Evolutionary conservation across 1,140 invertebrate species (phyloP).

Genomic region (Drosophila pruinosa): DNA sequence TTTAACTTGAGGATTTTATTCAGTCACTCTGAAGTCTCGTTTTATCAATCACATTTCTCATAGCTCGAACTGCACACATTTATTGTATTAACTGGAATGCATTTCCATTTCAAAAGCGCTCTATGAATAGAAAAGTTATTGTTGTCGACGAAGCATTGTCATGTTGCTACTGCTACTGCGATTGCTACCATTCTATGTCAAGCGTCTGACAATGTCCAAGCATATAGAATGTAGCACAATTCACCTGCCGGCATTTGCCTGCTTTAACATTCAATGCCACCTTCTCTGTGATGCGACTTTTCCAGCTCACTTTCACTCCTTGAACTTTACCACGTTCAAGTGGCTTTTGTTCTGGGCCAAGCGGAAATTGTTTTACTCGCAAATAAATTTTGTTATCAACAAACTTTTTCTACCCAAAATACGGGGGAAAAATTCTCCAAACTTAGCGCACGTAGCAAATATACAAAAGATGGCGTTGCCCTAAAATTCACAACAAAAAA

Average conservation of each 20-base stretch:
- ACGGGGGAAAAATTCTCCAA: constrained; percentile 8
- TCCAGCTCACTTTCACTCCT: constrained; percentile 21
- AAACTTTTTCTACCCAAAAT: constrained; percentile 39
- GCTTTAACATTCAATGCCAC: constrained; percentile 26
- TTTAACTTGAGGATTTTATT: background rate
- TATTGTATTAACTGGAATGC: constrained; percentile 63
- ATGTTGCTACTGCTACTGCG: constrained; percentile 2
- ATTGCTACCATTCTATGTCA: constrained; percentile 14
- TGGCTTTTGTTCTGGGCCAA: constrained; percentile 22
- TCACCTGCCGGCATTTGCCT: constrained; percentile 26
- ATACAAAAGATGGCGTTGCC: constrained; percentile 14
- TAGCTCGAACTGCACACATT: constrained; percentile 1
- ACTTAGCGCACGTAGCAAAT: constrained; percentile 9
- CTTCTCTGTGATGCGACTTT: constrained; percentile 10
- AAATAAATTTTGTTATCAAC: constrained; percentile 58
- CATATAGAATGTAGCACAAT: constrained; percentile 38
- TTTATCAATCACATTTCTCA: constrained; percentile 25
- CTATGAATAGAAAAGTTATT: constrained; percentile 54
- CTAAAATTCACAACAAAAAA: background rate
- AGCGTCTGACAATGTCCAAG: constrained; percentile 17
- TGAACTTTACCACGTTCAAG: constrained; percentile 19
- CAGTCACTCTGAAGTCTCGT: constrained; percentile 26
- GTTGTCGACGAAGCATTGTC: constrained; percentile 28
- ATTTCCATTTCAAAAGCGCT: constrained; percentile 54
- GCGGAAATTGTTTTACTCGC: constrained; percentile 66